Percentiles rank a stretch among this genome's conserved stretches.
Evolutionary conservation across 2,797 vertebrate genomes (phyloP).

Genomic region (Rhynchonycteris naso): DNA sequence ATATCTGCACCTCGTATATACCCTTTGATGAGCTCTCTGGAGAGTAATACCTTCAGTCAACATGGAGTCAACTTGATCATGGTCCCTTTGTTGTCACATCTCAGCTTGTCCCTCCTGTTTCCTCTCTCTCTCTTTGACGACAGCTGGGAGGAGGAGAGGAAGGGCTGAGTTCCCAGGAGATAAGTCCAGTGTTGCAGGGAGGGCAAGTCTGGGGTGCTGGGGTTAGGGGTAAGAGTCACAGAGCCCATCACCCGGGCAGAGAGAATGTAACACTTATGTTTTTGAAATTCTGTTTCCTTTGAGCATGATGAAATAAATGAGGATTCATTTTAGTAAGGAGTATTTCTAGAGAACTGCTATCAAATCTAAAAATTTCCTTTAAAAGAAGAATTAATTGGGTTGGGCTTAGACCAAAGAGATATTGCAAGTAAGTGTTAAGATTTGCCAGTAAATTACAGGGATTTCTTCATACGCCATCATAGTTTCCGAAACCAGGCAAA

Average conservation of each 20-base stretch:
- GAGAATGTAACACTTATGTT: not conserved
- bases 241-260: not conserved
- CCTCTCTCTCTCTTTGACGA: not conserved
- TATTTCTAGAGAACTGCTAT: constrained; percentile 34
- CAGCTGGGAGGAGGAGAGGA: not conserved
- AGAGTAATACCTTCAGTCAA: not conserved
- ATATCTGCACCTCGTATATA: not conserved
- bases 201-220: not conserved
- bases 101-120: not conserved
- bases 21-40: not conserved
- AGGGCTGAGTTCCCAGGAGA: not conserved
- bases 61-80: accelerated
- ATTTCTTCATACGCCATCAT: not conserved
- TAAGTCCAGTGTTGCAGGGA: not conserved
- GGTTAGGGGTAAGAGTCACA: too few relatives aligned
- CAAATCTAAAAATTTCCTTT: constrained; percentile 18
- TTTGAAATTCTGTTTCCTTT: not conserved
- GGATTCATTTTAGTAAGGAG: not conserved
- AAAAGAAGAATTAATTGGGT: constrained; percentile 16
- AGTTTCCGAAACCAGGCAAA: constrained; percentile 27
- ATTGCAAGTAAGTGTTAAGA: not conserved
- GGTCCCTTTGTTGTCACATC: not conserved
- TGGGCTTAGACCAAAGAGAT: constrained; percentile 25
- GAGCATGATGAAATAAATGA: constrained; percentile 3
- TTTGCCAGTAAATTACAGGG: constrained; percentile 27